A percentile compares a stretch with the other conserved stretches of the same genome.
Conservation (phyloP, 2,888 invertebrate genomes). For the Dascillus cervinus region DNA sequence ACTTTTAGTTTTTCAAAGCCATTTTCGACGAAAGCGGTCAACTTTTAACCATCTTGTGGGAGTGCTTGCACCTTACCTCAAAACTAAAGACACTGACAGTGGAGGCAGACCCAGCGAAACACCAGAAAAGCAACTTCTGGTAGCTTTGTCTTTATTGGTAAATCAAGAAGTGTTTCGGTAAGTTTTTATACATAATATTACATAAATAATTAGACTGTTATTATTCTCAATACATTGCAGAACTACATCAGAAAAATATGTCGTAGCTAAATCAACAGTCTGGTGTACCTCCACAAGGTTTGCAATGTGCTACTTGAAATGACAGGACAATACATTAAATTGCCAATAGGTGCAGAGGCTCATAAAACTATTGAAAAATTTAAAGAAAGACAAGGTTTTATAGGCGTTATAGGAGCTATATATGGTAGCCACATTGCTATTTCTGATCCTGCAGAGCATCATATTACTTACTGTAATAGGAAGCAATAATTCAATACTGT, state of each 20-base stretch:
- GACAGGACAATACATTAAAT: conserved; percentile 4
- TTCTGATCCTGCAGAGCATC: conserved; percentile 4
- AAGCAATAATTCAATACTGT: conserved; percentile 3
- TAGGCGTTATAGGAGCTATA: conserved; percentile 4
- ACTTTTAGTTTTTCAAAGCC: conserved; percentile 7
- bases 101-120: conserved; percentile 1
- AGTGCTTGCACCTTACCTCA: conserved; percentile 4
- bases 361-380: conserved; percentile 1
- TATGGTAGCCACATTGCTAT: conserved; percentile 1
- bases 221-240: neutral
- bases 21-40: conserved; percentile 4
- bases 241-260: conserved; percentile 4
- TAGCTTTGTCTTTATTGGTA: conserved; percentile 6
- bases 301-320: conserved; percentile 2
- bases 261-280: conserved; percentile 5
- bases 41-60: conserved; percentile 5
- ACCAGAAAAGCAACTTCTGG: conserved; percentile 4
- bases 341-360: conserved; percentile 4
- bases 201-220: no score
- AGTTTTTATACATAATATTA: conserved; percentile 2
- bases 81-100: conserved; percentile 1
- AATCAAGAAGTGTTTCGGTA: conserved; percentile 7
- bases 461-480: conserved; percentile 5
- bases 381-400: conserved; percentile 5
- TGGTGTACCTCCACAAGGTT: conserved; percentile 7